phyloP scores from a whole-genome alignment of 2,113 vertebrate species.

The Lepus timidus region DNA sequence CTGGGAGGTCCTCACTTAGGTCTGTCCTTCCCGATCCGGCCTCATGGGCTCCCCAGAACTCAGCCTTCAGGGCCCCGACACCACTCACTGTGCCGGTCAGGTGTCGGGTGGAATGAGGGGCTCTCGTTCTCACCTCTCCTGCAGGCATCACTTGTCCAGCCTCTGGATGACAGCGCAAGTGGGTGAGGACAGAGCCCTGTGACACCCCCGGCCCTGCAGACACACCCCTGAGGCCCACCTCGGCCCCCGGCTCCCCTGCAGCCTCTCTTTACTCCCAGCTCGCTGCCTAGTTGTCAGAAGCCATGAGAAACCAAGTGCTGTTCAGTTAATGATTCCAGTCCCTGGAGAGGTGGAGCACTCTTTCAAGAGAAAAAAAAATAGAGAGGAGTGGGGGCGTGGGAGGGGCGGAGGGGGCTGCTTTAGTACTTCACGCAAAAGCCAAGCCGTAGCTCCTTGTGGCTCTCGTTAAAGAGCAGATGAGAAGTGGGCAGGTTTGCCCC shows the following conservation, averaged over 20 bases:
- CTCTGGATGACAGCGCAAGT: not conserved
- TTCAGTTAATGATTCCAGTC: constrained; percentile 72
- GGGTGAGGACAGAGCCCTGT: not conserved
- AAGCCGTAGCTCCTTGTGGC: not conserved
- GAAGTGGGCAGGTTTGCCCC: constrained; percentile 49
- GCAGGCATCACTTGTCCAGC: rapidly evolving
- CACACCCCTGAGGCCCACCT: not conserved
- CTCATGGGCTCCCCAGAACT: not conserved
- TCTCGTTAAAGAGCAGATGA: constrained; percentile 61
- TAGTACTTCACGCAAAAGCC: constrained; percentile 65
- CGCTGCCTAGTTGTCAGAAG: constrained; percentile 76
- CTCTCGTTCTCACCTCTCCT: not conserved
- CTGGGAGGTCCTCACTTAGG: not conserved
- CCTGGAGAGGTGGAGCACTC: constrained; percentile 72
- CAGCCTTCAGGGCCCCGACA: not conserved
- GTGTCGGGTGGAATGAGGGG: rapidly evolving
- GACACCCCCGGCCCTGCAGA: not conserved
- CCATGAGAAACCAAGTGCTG: constrained; percentile 77
- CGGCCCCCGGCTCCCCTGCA: not conserved
- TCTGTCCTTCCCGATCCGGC: not conserved
- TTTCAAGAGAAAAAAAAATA: constrained; percentile 71
- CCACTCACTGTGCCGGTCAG: rapidly evolving
- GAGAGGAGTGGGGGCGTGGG: constrained; percentile 1
- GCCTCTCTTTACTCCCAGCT: constrained; percentile 73
- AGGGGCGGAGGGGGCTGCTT: constrained; percentile 58